phyloP scores from a whole-genome alignment of 2,888 invertebrate species.

The Tribolium freemani region DNA sequence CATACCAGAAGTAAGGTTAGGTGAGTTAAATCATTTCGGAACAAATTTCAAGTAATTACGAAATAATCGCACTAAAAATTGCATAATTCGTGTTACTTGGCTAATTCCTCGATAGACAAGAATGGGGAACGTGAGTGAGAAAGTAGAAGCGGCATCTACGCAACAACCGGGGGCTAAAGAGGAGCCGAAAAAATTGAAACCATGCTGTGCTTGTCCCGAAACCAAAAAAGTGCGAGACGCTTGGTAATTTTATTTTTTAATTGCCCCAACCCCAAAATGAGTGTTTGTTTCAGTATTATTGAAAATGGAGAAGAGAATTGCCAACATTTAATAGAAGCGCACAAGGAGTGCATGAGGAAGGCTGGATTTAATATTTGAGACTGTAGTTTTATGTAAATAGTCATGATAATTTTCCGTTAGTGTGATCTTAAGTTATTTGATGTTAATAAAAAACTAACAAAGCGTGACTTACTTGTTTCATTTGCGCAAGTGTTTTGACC shows the following conservation, averaged over 20 bases:
- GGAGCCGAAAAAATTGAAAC: constrained; percentile 82
- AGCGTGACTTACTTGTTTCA: background rate
- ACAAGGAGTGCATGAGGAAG: constrained; percentile 96
- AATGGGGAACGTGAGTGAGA: constrained; percentile 73
- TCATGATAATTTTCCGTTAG: constrained; percentile 7
- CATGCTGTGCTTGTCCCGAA: constrained; percentile 98
- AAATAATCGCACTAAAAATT: background rate
- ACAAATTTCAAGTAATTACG: background rate
- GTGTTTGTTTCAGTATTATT: constrained; percentile 80
- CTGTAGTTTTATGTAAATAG: constrained; percentile 1
- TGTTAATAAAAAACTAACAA: constrained; percentile 9
- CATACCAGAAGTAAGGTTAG: constrained; percentile 10
- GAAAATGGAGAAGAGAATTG: constrained; percentile 95
- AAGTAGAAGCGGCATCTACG: constrained; percentile 69
- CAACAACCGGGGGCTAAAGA: constrained; percentile 66
- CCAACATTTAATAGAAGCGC: constrained; percentile 90
- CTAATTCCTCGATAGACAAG: background rate
- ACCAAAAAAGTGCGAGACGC: constrained; percentile 91
- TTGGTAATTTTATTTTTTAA: constrained; percentile 74
- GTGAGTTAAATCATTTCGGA: background rate
- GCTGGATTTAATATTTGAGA: constrained; percentile 94
- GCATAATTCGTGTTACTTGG: background rate
- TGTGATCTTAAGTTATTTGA: constrained; percentile 18
- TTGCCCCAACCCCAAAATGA: constrained; percentile 11
- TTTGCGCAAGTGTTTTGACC: too few relatives aligned